Evolutionary conservation across 2,888 invertebrate genomes (phyloP), one percentile per base, ranked within the genome.

Genomic region (Xanthorhoe spadicearia): DNA sequence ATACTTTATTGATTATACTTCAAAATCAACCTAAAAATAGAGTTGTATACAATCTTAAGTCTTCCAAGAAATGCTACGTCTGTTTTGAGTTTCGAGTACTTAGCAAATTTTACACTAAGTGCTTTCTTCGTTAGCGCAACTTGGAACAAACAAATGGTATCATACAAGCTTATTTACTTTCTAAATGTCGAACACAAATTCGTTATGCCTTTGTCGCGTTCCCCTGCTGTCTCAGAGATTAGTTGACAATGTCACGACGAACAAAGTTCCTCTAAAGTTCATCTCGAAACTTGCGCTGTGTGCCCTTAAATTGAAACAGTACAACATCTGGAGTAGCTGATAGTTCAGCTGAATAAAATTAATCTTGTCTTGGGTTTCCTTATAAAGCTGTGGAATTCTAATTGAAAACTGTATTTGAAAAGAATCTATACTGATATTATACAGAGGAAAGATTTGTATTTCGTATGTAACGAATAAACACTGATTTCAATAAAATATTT

Each of bases 301-400:
- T 82, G 85, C 86, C 88, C 89, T 92, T 89, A 90, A 90, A 92
- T 92, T 91, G 92, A 91, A 92, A 92, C 88, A 87, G 86, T 85
- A 87, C 86, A 86, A 87, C 92, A 90, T 88, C 90, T 92, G 90
- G 88, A 87, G 81, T 83, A 67, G 85, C 85, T 85, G 86, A 88
- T 89, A 88, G 87, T 87, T 87, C 86, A 85, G 83, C 81, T 82
- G 81, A 84, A 85, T 86, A 85, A 64, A 85, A 88, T 87, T 88
- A 82, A 79, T 80, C 71, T 71, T 65, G 73, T 71, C 70, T 43
- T 7, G 17, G 54, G 50, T 32, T 52, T 60, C 32, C 48, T 6
- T 48, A 17, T 4, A 8, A 48, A 32, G 32, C 48, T 17, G 13
- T 17, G 48, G 8, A 48, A 0, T 15, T n/a, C 0, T 2, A 48